Percentiles rank a stretch among this genome's conserved stretches.
Conservation (phyloP, 2,888 invertebrate genomes). For the Diaphora mendica region DNA sequence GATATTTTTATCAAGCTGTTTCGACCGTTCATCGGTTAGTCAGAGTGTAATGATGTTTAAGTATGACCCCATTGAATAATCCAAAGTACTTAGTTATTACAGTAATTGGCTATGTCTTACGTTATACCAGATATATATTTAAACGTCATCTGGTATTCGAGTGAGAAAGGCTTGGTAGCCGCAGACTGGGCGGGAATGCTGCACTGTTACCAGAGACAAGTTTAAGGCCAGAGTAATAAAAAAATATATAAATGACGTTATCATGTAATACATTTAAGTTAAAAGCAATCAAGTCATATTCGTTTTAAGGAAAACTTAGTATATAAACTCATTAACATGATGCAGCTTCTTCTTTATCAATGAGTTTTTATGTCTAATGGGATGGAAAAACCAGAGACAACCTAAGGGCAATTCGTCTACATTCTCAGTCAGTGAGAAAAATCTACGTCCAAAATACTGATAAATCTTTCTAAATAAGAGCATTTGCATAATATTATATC, state of each 20-base stretch:
- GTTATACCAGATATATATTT: constrained; percentile 54
- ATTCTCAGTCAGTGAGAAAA: not conserved
- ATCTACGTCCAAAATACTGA: not conserved
- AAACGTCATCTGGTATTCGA: constrained; percentile 71
- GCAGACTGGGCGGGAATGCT: constrained; percentile 61
- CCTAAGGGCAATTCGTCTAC: not conserved
- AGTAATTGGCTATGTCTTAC: constrained; percentile 69
- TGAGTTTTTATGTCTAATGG: not conserved
- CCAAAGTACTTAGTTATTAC: constrained; percentile 56
- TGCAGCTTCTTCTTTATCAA: not conserved
- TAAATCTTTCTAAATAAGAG: not conserved
- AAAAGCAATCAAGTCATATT: not conserved
- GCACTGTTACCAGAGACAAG: constrained; percentile 39
- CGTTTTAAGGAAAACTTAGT: not conserved
- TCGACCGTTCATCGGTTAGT: not conserved
- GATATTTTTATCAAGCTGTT: not conserved
- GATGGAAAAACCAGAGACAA: not conserved
- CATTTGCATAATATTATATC: not conserved
- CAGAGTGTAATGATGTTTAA: not conserved
- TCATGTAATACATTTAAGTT: not conserved
- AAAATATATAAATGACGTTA: not conserved
- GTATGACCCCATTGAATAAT: not conserved
- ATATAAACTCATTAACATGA: not conserved
- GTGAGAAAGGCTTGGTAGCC: constrained; percentile 70
- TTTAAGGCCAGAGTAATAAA: constrained; percentile 42